These are phyloP conservation scores for Sebastes iracundus DNA, from an alignment of 2,797 vertebrate genomes.

Conservation along the genomic window DNA sequence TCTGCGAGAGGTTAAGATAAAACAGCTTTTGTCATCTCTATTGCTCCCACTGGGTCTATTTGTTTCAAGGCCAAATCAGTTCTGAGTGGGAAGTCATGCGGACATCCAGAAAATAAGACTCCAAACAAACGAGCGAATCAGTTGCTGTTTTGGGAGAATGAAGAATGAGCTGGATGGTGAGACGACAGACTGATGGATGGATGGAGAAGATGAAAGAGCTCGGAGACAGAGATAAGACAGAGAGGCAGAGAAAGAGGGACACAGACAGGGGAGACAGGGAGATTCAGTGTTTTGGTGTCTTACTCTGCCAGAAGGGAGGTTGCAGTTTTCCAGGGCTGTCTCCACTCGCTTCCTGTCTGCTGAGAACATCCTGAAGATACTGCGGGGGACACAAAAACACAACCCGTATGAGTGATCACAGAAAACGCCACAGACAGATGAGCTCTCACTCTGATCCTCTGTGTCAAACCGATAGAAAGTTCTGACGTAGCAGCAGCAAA, in stretches of 20 bases:
- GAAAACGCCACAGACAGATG: constrained; percentile 6
- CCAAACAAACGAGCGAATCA: constrained; percentile 47
- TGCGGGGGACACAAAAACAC: constrained; percentile 68
- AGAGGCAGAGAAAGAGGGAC: not conserved
- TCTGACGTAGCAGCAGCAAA: not conserved
- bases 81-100: constrained; percentile 49
- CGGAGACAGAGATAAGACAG: constrained; percentile 6
- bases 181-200: constrained; percentile 7
- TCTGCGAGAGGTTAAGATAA: constrained; percentile 43
- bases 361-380: constrained; percentile 94
- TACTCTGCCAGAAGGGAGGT: constrained; percentile 95
- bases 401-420: constrained; percentile 28
- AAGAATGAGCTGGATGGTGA: constrained; percentile 7
- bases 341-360: constrained; percentile 96
- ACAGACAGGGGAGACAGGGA: not conserved
- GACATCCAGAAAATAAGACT: constrained; percentile 45
- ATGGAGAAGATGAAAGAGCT: constrained; percentile 35
- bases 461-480: constrained; percentile 1
- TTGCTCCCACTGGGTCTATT: constrained; percentile 49
- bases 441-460: constrained; percentile 5
- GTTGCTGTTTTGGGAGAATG: constrained; percentile 28
- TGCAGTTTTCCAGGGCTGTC: constrained; percentile 93
- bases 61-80: constrained; percentile 51
- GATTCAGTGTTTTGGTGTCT: constrained; percentile 66
- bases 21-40: constrained; percentile 54